Evolutionary conservation across 2,797 vertebrate genomes (phyloP), one percentile per base, ranked within the genome.

Genomic region (Lophotriccus pileatus): DNA sequence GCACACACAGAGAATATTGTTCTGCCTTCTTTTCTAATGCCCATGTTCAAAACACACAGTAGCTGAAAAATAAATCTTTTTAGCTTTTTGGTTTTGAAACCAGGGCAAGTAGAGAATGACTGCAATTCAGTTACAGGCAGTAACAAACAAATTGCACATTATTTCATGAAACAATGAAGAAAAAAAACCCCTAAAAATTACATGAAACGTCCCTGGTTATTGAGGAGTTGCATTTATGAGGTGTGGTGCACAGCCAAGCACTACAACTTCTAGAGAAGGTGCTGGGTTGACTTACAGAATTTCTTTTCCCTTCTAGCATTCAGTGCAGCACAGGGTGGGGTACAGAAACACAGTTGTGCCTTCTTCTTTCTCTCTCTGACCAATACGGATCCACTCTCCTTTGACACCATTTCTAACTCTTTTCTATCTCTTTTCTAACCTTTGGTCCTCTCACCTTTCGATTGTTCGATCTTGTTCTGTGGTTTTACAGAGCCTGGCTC

Each of bases 1-100:
- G 3, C n/a, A 50, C 69, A 34, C 39, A 23, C 46, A 72, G 7
- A 18, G 18, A 13, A 32, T 23, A 28, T 44, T 83, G 50, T 43
- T 70, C 56, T 84, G 37, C 30, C 70, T 90, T 80, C 19, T 50
- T 30, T 56, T 66, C 49, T 62, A 53, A 24, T 41, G 62, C 59
- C 34, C 32, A 7, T 0, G 1, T n/a, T 49, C 73, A 63, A 78
- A 77, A 58, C 30, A 53, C 43, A 56, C 28, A 49, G 34, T 44
- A 80, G 49, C 32, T 55, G 27, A 34, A 76, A 85, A 72, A 18
- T 43, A 43, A 5, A 21, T 6, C 24, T 18, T 77, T 79, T 64
- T 68, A 77, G 44, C 20, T 63, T 80, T 90, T 78, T 24, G 46
- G 76, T 89, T 84, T 89, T 59, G 72, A 87, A 96, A 72, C 32